phyloP scores from a whole-genome alignment of 1,140 invertebrate species.

The Macrotrachela quadricornifera region DNA sequence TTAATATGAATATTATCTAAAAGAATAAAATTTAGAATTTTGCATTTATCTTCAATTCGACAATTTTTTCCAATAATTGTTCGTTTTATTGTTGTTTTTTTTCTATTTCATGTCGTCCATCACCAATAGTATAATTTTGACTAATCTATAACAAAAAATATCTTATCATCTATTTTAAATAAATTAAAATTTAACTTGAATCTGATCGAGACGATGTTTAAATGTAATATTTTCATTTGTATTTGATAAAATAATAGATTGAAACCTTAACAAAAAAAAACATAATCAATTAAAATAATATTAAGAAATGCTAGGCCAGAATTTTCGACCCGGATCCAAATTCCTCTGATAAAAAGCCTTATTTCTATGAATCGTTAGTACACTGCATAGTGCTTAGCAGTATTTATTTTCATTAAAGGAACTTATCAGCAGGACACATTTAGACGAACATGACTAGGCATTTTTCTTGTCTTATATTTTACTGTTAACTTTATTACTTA shows the following conservation, averaged over 20 bases:
- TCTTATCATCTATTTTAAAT: background rate
- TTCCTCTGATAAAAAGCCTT: no score
- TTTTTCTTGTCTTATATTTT: no score
- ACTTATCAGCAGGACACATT: no score
- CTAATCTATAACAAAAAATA: slow-evolving; percentile 26
- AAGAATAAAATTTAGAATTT: slow-evolving; percentile 54
- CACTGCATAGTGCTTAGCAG: no score
- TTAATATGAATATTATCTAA: slow-evolving; percentile 64
- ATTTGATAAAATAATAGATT: background rate
- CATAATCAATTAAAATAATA: no score
- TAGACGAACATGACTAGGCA: no score
- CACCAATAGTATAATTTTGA: slow-evolving; percentile 48
- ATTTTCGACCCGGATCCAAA: no score
- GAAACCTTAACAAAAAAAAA: background rate
- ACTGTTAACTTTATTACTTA: no score
- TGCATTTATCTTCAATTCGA: slow-evolving; percentile 50
- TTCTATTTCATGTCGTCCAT: slow-evolving; percentile 46
- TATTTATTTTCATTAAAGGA: no score
- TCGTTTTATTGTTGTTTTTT: slow-evolving; percentile 58
- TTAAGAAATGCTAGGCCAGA: no score
- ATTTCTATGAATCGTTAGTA: no score
- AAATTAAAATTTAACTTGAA: background rate
- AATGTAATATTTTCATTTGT: background rate
- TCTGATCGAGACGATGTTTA: background rate
- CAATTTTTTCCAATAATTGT: slow-evolving; percentile 52